A percentile compares a stretch with the other conserved stretches of the same genome.
These are phyloP conservation scores for Gambelia wislizenii DNA, from an alignment of 2,797 vertebrate species.

Conservation along the genomic window DNA sequence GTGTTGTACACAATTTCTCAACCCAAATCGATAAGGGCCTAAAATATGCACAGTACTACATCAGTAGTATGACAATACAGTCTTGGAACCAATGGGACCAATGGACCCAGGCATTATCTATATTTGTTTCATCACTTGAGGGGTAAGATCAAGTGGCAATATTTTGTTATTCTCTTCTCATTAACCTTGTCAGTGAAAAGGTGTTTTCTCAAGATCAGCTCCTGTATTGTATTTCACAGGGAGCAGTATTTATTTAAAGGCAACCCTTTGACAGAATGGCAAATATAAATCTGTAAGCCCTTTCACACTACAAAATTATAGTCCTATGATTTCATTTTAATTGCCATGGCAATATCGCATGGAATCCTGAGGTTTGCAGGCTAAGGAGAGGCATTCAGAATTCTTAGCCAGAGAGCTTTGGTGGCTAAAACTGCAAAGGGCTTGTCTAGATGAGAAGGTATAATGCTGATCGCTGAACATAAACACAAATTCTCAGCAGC, in stretches of 20 bases:
- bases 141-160: neutral
- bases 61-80: neutral
- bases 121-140: no score
- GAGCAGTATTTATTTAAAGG: neutral
- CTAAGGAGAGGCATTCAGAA: no score
- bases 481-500: no score
- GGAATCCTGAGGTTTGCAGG: no score
- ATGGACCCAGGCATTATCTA: neutral
- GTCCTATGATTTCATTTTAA: no score
- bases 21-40: neutral
- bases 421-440: no score
- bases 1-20: neutral
- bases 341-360: no score
- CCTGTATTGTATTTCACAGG: neutral
- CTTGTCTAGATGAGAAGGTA: no score
- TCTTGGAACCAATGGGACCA: neutral
- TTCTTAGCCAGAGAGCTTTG: no score
- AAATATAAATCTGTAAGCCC: neutral
- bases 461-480: no score
- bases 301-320: no score
- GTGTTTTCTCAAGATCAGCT: neutral
- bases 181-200: neutral
- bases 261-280: neutral
- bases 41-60: neutral
- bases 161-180: neutral